Evolutionary conservation across 1,140 invertebrate genomes (phyloP).

Genomic region (Diachasmimorpha longicaudata): DNA sequence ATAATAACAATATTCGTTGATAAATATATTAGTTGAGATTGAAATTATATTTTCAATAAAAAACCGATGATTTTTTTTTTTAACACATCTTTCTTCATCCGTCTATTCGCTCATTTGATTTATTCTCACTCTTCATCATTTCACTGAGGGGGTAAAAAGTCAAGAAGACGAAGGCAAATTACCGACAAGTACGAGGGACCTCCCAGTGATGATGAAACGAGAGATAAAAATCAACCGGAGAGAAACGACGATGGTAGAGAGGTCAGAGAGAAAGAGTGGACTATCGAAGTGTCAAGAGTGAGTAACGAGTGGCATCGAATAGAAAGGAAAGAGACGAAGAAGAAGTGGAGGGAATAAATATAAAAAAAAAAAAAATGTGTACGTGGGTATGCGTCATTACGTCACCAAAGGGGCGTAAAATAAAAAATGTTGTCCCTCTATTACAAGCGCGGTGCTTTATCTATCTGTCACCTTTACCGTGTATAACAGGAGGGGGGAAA

Average conservation of each 20-base stretch:
- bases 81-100: neutral
- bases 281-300: conserved; percentile 1
- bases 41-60: no score
- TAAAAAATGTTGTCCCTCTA: neutral
- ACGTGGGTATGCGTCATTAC: conserved; percentile 3
- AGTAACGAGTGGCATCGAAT: neutral
- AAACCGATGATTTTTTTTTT: neutral
- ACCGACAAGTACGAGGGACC: neutral
- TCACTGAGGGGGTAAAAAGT: neutral
- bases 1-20: neutral
- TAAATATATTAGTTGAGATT: no score
- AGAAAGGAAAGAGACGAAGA: neutral
- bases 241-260: neutral
- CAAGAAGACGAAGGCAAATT: neutral
- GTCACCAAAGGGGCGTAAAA: conserved; percentile 6
- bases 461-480: neutral
- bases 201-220: neutral
- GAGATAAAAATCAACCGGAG: neutral
- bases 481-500: neutral
- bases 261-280: neutral
- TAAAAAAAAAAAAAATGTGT: neutral
- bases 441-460: neutral
- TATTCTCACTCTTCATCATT: neutral
- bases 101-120: neutral
- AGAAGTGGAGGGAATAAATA: neutral